These are phyloP conservation scores for Boloria euphrosyne DNA, from an alignment of 2,888 invertebrate genomes.

Conservation along the genomic window DNA sequence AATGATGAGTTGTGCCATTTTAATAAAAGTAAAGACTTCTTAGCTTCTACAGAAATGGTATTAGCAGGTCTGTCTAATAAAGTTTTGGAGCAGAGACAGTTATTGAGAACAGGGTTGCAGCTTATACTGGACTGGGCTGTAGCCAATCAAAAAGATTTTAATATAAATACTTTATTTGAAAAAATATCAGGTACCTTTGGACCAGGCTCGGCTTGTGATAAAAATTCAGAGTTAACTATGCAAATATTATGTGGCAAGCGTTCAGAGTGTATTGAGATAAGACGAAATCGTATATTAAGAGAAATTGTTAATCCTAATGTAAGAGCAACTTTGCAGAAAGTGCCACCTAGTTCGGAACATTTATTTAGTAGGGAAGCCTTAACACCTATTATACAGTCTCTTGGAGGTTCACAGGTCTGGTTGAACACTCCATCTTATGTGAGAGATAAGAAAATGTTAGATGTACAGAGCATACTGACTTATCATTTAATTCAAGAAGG, in stretches of 20 bases:
- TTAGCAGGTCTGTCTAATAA: conserved; percentile 14
- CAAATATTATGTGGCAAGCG: conserved; percentile 24
- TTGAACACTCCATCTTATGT: conserved; percentile 3
- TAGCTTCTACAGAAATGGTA: conserved; percentile 13
- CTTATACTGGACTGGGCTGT: conserved; percentile 13
- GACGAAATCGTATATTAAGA: conserved; percentile 22
- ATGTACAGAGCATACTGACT: no score
- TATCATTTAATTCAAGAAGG: no score
- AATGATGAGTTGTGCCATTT: background rate
- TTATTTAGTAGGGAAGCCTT: conserved; percentile 12
- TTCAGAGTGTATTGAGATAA: conserved; percentile 24
- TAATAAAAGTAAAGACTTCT: conserved; percentile 9
- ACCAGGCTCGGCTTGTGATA: conserved; percentile 13
- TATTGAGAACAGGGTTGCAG: conserved; percentile 12
- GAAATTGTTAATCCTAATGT: conserved; percentile 13
- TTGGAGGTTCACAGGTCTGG: conserved; percentile 19
- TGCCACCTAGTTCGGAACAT: conserved; percentile 13
- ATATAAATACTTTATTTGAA: no score
- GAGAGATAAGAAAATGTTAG: no score
- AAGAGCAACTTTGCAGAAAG: conserved; percentile 2
- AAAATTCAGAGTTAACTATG: conserved; percentile 10
- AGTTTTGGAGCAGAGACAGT: background rate
- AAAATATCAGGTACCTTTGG: conserved; percentile 20
- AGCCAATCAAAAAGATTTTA: no score
- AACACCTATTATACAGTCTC: conserved; percentile 15